A percentile compares a stretch with the other conserved stretches of the same genome.
phyloP scores from a whole-genome alignment of 2,888 invertebrate genomes.

The Crematogaster levior region DNA sequence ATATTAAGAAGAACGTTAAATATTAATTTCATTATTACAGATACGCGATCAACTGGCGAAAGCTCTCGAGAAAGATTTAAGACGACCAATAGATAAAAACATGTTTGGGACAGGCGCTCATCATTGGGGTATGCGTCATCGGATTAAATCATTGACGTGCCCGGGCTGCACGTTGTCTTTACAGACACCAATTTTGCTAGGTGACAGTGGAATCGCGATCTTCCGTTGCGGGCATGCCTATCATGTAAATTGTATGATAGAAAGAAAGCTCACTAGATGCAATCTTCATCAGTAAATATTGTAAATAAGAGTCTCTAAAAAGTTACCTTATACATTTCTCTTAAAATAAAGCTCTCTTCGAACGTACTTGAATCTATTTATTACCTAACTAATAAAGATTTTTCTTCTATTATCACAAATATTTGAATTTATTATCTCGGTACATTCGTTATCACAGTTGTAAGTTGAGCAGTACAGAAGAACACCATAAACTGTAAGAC shows the following conservation, averaged over 20 bases:
- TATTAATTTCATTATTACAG: slow-evolving; percentile 60
- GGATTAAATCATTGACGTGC: slow-evolving; percentile 83
- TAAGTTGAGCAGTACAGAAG: slow-evolving; percentile 38
- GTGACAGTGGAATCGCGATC: slow-evolving; percentile 88
- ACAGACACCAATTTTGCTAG: slow-evolving; percentile 87
- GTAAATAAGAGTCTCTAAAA: slow-evolving; percentile 36
- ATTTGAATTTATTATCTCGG: slow-evolving; percentile 26
- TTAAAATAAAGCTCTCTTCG: slow-evolving; percentile 22
- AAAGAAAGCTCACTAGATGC: slow-evolving; percentile 86
- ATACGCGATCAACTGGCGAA: slow-evolving; percentile 76
- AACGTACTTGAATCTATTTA: slow-evolving; percentile 8
- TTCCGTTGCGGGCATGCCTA: slow-evolving; percentile 89
- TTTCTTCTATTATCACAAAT: slow-evolving; percentile 12
- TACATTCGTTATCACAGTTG: slow-evolving; percentile 68
- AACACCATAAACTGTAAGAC: not conserved
- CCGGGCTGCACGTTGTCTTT: slow-evolving; percentile 88
- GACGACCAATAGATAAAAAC: slow-evolving; percentile 71
- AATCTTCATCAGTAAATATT: slow-evolving; percentile 80
- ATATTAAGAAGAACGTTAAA: not conserved
- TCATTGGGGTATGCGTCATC: slow-evolving; percentile 87
- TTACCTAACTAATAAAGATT: slow-evolving; percentile 8
- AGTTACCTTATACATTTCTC: slow-evolving; percentile 33
- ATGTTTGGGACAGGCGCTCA: slow-evolving; percentile 80
- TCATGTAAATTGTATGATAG: slow-evolving; percentile 88
- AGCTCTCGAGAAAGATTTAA: slow-evolving; percentile 79